Conservation (phyloP, 2,113 vertebrate genomes). For the Erinaceus europaeus region DNA sequence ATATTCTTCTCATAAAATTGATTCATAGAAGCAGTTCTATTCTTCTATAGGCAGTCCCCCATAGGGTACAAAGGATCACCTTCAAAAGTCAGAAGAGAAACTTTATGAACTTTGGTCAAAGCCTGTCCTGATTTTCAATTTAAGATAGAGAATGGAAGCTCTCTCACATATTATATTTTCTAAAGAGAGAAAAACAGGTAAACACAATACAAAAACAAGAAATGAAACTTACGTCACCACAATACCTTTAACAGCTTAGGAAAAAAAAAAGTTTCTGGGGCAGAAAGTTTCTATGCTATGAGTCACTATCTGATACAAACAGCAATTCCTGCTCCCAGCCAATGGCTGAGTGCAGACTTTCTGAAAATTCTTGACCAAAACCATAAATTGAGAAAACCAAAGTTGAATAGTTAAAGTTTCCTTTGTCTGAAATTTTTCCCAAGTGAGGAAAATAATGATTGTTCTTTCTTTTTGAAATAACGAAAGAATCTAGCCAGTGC, state of each 20-base stretch:
- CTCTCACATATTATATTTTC: background rate
- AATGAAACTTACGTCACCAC: background rate
- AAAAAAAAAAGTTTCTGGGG: constrained; percentile 5
- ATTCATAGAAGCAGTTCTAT: background rate
- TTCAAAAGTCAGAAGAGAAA: background rate
- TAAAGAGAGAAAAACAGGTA: background rate
- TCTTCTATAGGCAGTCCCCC: background rate
- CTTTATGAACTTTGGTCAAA: background rate
- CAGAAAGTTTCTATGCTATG: background rate
- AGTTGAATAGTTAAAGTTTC: background rate
- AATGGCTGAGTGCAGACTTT: background rate
- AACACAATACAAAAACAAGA: background rate
- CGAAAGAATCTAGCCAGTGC: background rate
- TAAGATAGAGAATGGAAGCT: background rate
- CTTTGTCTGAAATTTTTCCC: background rate
- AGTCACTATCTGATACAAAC: background rate
- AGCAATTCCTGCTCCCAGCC: background rate
- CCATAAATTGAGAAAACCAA: background rate
- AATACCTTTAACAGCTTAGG: constrained; percentile 8
- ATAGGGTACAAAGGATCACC: background rate
- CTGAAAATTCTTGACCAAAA: background rate
- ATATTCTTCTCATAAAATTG: background rate
- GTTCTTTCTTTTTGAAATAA: background rate
- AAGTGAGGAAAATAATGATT: background rate
- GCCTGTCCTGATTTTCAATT: background rate